Evolutionary conservation across 2,888 invertebrate genomes (phyloP).

Genomic region (Temnothorax ravouxi): DNA sequence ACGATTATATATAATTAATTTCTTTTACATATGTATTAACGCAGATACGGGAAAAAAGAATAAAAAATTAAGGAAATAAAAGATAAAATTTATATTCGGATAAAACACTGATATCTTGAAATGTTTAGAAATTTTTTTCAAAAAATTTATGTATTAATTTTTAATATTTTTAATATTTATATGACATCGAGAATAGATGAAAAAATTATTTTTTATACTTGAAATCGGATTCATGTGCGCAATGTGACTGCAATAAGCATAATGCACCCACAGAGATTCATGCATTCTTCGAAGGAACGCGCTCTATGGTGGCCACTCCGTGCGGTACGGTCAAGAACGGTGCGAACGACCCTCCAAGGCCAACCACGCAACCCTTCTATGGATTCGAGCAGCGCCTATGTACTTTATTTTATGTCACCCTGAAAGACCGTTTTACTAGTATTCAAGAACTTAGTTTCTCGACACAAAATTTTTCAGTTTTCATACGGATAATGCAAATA

Average conservation of each 20-base stretch:
- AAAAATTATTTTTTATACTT: background rate
- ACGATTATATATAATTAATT: background rate
- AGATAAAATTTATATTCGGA: background rate
- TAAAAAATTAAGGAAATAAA: background rate
- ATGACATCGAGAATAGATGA: background rate
- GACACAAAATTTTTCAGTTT: slow-evolving; percentile 7
- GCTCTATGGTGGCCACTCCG: slow-evolving; percentile 66
- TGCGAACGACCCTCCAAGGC: slow-evolving; percentile 81
- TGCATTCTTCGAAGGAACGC: slow-evolving; percentile 75
- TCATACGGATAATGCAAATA: background rate
- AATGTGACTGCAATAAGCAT: slow-evolving; percentile 60
- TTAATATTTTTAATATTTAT: background rate
- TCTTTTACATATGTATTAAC: background rate
- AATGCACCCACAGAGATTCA: slow-evolving; percentile 66
- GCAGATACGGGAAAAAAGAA: background rate
- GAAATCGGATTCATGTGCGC: slow-evolving; percentile 15
- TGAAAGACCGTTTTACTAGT: slow-evolving; percentile 37
- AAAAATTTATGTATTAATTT: background rate
- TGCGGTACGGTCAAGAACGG: slow-evolving; percentile 74
- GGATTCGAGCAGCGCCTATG: slow-evolving; percentile 47
- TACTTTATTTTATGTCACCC: slow-evolving; percentile 63
- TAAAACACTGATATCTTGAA: background rate
- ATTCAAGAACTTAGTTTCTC: slow-evolving; percentile 28
- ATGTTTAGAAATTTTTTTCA: background rate
- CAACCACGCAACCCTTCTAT: slow-evolving; percentile 80